phyloP scores from a whole-genome alignment of 2,888 invertebrate genomes.

The Galeopsomyia nigrocyanea region DNA sequence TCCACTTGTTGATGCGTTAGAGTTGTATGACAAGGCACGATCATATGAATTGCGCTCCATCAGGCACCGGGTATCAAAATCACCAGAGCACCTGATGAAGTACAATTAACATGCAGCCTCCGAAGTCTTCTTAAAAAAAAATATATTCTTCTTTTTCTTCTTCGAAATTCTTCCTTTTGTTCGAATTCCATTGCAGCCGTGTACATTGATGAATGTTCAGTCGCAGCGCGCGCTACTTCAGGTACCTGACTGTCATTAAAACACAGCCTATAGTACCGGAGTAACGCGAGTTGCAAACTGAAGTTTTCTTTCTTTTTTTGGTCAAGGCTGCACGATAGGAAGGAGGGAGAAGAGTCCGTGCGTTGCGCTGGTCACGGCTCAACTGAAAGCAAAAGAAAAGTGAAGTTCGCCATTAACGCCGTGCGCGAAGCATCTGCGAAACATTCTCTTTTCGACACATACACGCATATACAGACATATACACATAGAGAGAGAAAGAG shows the following conservation, averaged over 20 bases:
- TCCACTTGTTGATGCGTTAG: neutral
- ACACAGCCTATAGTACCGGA: conserved; percentile 88
- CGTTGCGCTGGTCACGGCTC: neutral
- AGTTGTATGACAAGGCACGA: conserved; percentile 60
- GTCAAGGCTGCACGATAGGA: no score
- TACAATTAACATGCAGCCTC: conserved; percentile 96
- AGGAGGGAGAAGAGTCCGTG: neutral
- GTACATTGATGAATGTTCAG: conserved; percentile 60
- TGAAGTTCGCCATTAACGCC: no score
- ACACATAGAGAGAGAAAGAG: no score
- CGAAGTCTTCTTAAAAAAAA: conserved; percentile 27
- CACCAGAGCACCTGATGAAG: conserved; percentile 99
- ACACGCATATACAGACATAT: no score
- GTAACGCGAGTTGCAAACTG: conserved; percentile 85
- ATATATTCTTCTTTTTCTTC: conserved; percentile 8
- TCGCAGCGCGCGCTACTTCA: conserved; percentile 97
- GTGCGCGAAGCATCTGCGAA: no score
- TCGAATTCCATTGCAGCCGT: neutral
- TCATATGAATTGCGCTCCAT: conserved; percentile 98
- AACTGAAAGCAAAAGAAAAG: conserved; percentile 34
- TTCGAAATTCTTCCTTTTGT: neutral
- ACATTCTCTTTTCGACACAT: no score
- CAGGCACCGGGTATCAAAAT: conserved; percentile 93
- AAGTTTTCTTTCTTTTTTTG: neutral
- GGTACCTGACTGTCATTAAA: conserved; percentile 90